phyloP scores from a whole-genome alignment of 2,113 vertebrate genomes.

The Phoenicopterus ruber region DNA sequence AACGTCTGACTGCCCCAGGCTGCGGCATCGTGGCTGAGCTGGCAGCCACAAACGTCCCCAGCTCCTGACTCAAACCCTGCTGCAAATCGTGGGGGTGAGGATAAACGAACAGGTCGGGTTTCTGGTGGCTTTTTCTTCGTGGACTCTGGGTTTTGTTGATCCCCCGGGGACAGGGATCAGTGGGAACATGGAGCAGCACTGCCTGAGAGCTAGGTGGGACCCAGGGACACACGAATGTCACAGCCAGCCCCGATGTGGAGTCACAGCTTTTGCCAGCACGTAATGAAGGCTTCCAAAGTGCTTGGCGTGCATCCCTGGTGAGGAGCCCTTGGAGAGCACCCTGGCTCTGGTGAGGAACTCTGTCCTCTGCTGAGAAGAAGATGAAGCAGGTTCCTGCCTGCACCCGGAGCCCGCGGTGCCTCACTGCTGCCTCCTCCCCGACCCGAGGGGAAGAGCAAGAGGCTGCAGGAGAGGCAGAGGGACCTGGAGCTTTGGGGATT shows the following conservation, averaged over 20 bases:
- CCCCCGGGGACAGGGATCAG: not conserved
- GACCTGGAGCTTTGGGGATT: not conserved
- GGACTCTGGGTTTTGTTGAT: not conserved
- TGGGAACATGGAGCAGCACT: not conserved
- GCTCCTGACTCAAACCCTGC: accelerated
- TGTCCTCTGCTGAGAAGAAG: not conserved
- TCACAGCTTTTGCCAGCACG: not conserved
- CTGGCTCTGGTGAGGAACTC: not conserved
- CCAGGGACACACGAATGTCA: not conserved
- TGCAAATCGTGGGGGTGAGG: not conserved
- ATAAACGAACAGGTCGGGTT: not conserved
- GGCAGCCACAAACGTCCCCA: not conserved
- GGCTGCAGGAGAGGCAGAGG: not conserved
- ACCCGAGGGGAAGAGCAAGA: not conserved
- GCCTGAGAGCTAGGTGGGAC: not conserved
- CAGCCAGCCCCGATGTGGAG: not conserved
- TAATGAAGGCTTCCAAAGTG: not conserved
- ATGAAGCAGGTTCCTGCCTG: not conserved
- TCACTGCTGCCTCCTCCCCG: not conserved
- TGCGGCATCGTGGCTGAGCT: accelerated
- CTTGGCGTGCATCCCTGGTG: not conserved
- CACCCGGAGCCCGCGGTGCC: not conserved
- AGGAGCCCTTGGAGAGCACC: not conserved
- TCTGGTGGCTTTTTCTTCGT: not conserved
- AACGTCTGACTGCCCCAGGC: no score